Base-by-base conservation (phyloP, 2,888 invertebrate genomes). In the Sarcophaga caerulescens region DNA sequence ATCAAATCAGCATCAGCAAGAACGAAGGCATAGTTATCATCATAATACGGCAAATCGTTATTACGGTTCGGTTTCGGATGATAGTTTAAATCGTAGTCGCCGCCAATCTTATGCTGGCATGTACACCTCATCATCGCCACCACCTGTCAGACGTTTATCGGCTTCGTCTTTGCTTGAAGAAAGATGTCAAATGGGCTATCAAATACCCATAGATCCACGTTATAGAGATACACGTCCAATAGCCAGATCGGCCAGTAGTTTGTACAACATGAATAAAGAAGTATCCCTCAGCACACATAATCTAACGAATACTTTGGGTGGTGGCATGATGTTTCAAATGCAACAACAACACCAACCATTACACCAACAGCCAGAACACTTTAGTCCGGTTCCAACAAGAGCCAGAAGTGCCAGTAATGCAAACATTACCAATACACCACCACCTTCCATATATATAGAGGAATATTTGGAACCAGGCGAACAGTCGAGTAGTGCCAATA, bases 151-250 rank as follows among this genome's bases (percentile, higher is more conserved):
- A 10, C 90, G 92, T 0, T 79, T 92, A 52, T 93, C 93, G 77
- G 92, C 92, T 59, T 93, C 93, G 59, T 92, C 92, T 12, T 83
- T 93, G 79, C 92, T 92, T 80, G 93, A 93, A 82, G 92, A 93
- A 47, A 89, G 92, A 4, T 92, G 91, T 75, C 90, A 91, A n/a
- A 87, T 91, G 88, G 91, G 92, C 10, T 91, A 92, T 86, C 91
- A 92, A 87, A 81, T 93, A 82, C 93, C 92, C 75, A 93, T 93
- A 10, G 93, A 93, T 90, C 93, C 93, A 1, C 88, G 93, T 8
- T 93, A 93, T 85, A 90, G 93, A 69, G 93, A 93, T 65, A 92
- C 92, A 0, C 89, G 93, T n/a, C 92, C 92, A 11, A 92, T 93
- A 69, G 92, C 92, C 3, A 89, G 90, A 11, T 93, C 92, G 14